A percentile compares a stretch with the other conserved stretches of the same genome.
Evolutionary conservation across 2,888 invertebrate genomes (phyloP).

Genomic region (Noctua janthina): DNA sequence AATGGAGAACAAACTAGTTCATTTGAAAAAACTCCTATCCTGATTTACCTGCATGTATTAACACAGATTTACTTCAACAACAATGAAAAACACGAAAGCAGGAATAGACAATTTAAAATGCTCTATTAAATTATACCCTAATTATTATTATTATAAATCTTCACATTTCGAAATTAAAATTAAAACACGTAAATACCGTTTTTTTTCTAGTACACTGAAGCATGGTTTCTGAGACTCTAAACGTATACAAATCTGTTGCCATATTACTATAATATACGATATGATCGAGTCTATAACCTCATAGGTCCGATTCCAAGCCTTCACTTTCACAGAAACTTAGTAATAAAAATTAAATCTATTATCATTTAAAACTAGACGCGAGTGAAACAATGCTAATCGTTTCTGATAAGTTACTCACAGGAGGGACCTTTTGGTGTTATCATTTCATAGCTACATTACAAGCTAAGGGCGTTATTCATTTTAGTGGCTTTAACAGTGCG

Average conservation of each 20-base stretch:
- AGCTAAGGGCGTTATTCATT: conserved; percentile 38
- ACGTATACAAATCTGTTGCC: conserved; percentile 55
- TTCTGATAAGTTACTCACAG: conserved; percentile 36
- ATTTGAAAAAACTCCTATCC: conserved; percentile 9
- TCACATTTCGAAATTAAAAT: conserved; percentile 31
- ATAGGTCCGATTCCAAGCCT: conserved; percentile 52
- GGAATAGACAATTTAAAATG: conserved; percentile 24
- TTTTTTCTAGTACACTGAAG: conserved; percentile 25
- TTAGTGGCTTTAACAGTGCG: conserved; percentile 2
- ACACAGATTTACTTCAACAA: conserved; percentile 22
- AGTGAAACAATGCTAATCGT: conserved; percentile 55
- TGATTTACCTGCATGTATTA: conserved; percentile 34
- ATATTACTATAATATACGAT: conserved; percentile 56
- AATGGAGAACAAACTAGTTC: conserved; percentile 24
- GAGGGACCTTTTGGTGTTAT: conserved; percentile 59
- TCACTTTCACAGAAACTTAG: conserved; percentile 59
- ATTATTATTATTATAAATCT: conserved; percentile 38
- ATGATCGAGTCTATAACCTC: conserved; percentile 62
- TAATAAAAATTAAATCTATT: conserved; percentile 59
- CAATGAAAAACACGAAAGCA: conserved; percentile 31
- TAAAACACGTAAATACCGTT: conserved; percentile 38
- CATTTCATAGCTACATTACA: conserved; percentile 44
- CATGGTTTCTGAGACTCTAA: conserved; percentile 43
- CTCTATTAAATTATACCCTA: conserved; percentile 45
- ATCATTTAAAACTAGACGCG: conserved; percentile 61